These are phyloP conservation scores for Pachypsylla venusta DNA, from an alignment of 1,140 invertebrate genomes.

Conservation along the genomic window DNA sequence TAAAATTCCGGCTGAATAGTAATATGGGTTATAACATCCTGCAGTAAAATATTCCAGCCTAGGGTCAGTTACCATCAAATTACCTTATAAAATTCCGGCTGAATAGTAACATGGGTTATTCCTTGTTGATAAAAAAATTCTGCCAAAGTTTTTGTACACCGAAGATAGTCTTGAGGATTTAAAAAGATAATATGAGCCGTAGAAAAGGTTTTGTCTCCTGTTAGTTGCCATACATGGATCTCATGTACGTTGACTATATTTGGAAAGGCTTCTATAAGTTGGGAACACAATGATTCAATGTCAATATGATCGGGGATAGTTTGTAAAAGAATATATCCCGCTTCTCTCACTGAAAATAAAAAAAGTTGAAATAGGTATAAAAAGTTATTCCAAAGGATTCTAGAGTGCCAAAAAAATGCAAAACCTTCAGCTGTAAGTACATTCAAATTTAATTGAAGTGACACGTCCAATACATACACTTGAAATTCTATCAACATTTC, in stretches of 20 bases:
- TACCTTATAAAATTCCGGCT: constrained; percentile 53
- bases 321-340: constrained; percentile 58
- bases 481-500: no score
- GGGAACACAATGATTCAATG: constrained; percentile 44
- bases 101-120: constrained; percentile 58
- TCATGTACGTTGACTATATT: constrained; percentile 65
- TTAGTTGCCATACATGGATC: constrained; percentile 65
- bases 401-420: no score
- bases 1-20: constrained; percentile 66
- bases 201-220: constrained; percentile 48
- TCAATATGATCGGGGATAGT: constrained; percentile 67
- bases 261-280: constrained; percentile 53
- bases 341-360: constrained; percentile 50
- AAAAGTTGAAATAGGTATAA: no score
- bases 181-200: constrained; percentile 59
- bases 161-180: constrained; percentile 40
- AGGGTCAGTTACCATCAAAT: not conserved
- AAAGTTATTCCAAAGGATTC: no score
- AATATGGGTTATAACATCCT: constrained; percentile 36
- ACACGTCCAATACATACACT: no score
- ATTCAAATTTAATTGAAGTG: no score
- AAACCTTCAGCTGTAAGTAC: no score
- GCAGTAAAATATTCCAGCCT: not conserved
- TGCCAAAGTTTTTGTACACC: constrained; percentile 44
- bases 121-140: constrained; percentile 55